These are phyloP conservation scores for Pseudochirops cupreus DNA, from an alignment of 2,797 vertebrate species.

Conservation along the genomic window DNA sequence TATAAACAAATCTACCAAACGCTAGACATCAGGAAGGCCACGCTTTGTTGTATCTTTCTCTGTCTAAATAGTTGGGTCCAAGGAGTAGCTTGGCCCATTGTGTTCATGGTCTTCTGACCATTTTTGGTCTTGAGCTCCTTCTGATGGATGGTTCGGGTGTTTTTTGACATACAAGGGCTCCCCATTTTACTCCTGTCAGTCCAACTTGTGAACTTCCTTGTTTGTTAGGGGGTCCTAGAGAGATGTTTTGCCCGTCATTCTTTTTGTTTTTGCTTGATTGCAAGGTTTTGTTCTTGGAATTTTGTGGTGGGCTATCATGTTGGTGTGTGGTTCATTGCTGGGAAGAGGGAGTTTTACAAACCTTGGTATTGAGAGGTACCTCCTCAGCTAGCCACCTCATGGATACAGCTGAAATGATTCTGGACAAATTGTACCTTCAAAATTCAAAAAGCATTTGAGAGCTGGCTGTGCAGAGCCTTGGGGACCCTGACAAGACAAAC, in stretches of 20 bases:
- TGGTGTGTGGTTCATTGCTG: neutral
- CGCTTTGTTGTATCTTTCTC: neutral
- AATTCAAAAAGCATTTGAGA: neutral
- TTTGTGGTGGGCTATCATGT: neutral
- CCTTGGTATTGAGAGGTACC: neutral
- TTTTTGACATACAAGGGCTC: neutral
- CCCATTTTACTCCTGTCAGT: neutral
- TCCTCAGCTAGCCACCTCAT: neutral
- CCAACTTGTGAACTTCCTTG: neutral
- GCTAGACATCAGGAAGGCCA: neutral
- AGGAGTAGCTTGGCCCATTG: neutral
- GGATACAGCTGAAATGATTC: neutral
- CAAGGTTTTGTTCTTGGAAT: neutral
- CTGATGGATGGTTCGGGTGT: neutral
- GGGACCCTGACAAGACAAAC: neutral
- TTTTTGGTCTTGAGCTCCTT: neutral
- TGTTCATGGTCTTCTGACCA: neutral
- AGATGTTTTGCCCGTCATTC: neutral
- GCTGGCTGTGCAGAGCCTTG: neutral
- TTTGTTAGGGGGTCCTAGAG: neutral
- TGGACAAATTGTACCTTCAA: neutral
- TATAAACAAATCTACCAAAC: neutral
- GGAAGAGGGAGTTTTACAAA: neutral
- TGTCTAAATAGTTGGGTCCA: neutral
- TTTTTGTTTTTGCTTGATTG: neutral